These are phyloP conservation scores for Pterostichus niger DNA, from an alignment of 2,888 invertebrate genomes.

Conservation along the genomic window DNA sequence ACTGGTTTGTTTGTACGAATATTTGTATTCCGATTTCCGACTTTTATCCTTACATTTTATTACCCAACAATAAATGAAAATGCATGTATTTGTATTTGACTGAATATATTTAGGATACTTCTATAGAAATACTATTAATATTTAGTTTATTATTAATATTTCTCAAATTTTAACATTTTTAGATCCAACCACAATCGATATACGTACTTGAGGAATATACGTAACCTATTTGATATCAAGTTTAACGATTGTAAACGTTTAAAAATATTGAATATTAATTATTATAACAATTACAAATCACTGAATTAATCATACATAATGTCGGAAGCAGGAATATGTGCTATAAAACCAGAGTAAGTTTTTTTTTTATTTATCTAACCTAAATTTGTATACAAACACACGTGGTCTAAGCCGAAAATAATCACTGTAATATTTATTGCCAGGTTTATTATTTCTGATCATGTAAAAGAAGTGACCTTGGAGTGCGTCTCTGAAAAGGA, in stretches of 20 bases:
- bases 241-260: no score
- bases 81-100: no score
- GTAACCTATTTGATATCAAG: no score
- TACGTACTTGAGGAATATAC: no score
- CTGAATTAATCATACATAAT: constrained; percentile 7
- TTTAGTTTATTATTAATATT: constrained; percentile 4
- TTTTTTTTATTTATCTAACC: constrained; percentile 56
- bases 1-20: no score
- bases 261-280: no score
- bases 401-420: constrained; percentile 35
- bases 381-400: constrained; percentile 21
- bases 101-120: no score
- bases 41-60: neutral
- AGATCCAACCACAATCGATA: neutral
- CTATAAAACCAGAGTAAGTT: constrained; percentile 78
- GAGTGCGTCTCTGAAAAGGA: constrained; percentile 77
- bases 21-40: no score
- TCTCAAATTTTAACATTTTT: neutral
- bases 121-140: neutral
- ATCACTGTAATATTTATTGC: constrained; percentile 16
- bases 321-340: constrained; percentile 74
- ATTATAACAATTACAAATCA: neutral
- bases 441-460: constrained; percentile 78
- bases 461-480: constrained; percentile 75
- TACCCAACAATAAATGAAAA: no score